These are phyloP conservation scores for Lycophotia porphyrea DNA, from an alignment of 2,888 invertebrate genomes.

Conservation along the genomic window DNA sequence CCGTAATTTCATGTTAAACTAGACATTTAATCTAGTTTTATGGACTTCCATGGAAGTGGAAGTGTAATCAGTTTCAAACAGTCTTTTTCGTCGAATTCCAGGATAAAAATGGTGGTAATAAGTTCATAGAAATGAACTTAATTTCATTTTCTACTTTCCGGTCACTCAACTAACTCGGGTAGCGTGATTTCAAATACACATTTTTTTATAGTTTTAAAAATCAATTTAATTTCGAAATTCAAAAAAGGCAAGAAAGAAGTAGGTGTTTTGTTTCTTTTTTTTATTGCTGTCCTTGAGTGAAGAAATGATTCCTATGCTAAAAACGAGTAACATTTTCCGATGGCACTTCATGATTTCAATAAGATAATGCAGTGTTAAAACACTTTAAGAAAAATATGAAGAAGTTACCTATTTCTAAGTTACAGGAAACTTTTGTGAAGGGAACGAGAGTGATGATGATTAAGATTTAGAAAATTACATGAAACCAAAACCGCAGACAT, in stretches of 20 bases:
- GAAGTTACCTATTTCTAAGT: not conserved
- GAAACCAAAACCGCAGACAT: not conserved
- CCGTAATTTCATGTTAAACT: not conserved
- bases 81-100: constrained; percentile 1
- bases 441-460: not conserved
- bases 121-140: not conserved
- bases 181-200: not conserved
- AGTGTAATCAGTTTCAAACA: not conserved
- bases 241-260: not conserved
- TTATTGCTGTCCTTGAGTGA: no score
- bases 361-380: not conserved
- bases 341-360: not conserved
- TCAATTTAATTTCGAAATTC: not conserved
- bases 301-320: no score
- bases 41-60: constrained; percentile 15
- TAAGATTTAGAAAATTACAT: not conserved
- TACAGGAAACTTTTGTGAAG: no score
- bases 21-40: not conserved
- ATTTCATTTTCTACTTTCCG: not conserved
- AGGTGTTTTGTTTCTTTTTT: no score
- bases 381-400: not conserved
- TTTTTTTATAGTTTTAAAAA: no score
- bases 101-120: not conserved
- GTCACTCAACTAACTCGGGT: no score
- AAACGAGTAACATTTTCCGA: not conserved